Evolutionary conservation across 2,888 invertebrate genomes (phyloP).

Genomic region (Cephus sareptanus): DNA sequence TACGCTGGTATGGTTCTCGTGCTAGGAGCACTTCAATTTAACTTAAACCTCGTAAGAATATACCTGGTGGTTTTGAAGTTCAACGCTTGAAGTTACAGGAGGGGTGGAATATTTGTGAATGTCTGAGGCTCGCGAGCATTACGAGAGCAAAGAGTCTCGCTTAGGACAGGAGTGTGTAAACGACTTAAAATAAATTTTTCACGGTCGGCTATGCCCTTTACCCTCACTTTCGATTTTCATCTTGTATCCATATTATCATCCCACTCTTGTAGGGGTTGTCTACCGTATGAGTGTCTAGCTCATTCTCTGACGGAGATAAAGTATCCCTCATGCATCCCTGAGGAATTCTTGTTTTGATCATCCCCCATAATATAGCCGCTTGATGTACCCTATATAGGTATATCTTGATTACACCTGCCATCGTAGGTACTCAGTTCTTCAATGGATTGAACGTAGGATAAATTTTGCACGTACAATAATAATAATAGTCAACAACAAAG

Average conservation of each 20-base stretch:
- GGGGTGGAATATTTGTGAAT: not conserved
- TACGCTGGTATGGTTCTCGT: not conserved
- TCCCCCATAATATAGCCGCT: conserved; percentile 6
- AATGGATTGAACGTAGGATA: not conserved
- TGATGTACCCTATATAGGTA: not conserved
- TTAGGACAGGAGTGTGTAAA: conserved; percentile 30
- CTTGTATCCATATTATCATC: not conserved
- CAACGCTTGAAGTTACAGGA: not conserved
- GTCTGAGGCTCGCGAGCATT: not conserved
- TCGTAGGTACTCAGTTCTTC: not conserved
- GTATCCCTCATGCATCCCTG: conserved; percentile 23
- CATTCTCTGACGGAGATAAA: conserved; percentile 21
- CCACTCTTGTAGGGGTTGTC: not conserved
- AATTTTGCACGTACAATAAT: not conserved
- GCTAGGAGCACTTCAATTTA: conserved; percentile 36
- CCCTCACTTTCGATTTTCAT: not conserved
- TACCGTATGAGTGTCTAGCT: not conserved
- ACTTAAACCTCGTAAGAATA: conserved; percentile 43
- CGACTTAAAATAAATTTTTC: conserved; percentile 38
- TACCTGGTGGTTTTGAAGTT: not conserved
- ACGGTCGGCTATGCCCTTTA: not conserved
- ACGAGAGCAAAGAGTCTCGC: not conserved
- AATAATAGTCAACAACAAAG: not conserved
- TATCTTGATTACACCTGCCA: not conserved
- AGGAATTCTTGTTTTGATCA: conserved; percentile 28